A percentile compares a stretch with the other conserved stretches of the same genome.
Evolutionary conservation across 2,113 vertebrate species (phyloP).

Genomic region (Castor canadensis): DNA sequence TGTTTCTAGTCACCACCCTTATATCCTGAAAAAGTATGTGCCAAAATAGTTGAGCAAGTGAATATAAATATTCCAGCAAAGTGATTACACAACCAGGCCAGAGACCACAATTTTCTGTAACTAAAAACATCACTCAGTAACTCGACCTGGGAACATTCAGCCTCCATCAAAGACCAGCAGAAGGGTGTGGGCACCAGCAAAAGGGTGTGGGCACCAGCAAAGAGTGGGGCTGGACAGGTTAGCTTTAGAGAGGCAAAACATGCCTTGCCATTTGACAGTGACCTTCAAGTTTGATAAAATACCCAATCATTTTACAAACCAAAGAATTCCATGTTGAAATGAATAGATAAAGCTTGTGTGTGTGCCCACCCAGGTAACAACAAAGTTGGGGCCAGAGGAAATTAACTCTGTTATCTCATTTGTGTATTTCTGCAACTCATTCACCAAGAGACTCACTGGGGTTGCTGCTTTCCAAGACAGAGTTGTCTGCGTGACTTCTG

Average conservation of each 20-base stretch:
- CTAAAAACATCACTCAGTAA: neutral
- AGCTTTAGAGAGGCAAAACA: neutral
- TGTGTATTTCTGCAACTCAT: neutral
- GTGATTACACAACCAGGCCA: neutral
- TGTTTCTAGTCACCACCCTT: neutral
- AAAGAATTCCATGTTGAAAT: neutral
- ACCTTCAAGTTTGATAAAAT: slow-evolving; percentile 9
- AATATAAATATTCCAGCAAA: neutral
- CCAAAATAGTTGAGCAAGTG: neutral
- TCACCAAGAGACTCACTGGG: neutral
- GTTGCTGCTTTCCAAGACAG: neutral
- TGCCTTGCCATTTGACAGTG: neutral
- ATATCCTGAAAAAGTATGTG: neutral
- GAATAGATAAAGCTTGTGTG: neutral
- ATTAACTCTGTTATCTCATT: neutral
- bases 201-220: neutral
- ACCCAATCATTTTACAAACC: neutral
- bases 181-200: neutral
- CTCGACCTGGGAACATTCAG: neutral
- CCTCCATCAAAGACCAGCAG: neutral
- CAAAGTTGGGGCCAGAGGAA: neutral
- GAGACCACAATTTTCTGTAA: neutral
- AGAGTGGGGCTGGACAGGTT: neutral
- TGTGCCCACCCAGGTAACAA: neutral
- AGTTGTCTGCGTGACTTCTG: neutral